Conservation (phyloP, 2,888 invertebrate species). For the Parasteatoda lunata region DNA sequence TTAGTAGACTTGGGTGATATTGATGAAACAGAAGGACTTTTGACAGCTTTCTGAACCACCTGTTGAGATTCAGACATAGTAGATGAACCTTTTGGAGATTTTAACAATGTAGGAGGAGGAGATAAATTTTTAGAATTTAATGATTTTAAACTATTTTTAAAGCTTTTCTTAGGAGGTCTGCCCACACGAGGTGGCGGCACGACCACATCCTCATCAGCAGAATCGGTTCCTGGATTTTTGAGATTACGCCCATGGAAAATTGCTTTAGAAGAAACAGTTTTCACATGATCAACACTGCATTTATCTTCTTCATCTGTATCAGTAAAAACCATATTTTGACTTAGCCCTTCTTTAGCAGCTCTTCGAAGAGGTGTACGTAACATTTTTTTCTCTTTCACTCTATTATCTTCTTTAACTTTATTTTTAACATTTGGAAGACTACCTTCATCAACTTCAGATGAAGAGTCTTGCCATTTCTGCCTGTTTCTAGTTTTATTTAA, state of each 20-base stretch:
- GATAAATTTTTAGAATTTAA: slow-evolving; percentile 23
- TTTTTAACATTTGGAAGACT: slow-evolving; percentile 8
- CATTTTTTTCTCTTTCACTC: slow-evolving; percentile 33
- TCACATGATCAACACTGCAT: not conserved
- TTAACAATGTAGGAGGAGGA: slow-evolving; percentile 57
- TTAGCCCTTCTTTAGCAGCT: slow-evolving; percentile 37
- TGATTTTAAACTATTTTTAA: slow-evolving; percentile 6
- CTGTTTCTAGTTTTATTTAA: slow-evolving; percentile 28
- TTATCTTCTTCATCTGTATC: slow-evolving; percentile 59
- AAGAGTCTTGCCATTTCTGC: slow-evolving; percentile 27
- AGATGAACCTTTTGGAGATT: slow-evolving; percentile 35
- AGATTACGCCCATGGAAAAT: slow-evolving; percentile 45
- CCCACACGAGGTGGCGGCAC: slow-evolving; percentile 26
- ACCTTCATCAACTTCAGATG: slow-evolving; percentile 34
- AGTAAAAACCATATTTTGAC: slow-evolving; percentile 29
- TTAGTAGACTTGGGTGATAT: slow-evolving; percentile 47
- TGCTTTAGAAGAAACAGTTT: slow-evolving; percentile 29
- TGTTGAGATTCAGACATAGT: slow-evolving; percentile 1
- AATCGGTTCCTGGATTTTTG: slow-evolving; percentile 35
- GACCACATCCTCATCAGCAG: slow-evolving; percentile 31
- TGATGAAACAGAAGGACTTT: not conserved
- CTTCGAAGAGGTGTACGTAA: slow-evolving; percentile 38
- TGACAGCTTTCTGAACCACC: slow-evolving; percentile 15
- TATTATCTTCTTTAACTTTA: slow-evolving; percentile 32
- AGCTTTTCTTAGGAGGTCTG: slow-evolving; percentile 34